These are phyloP conservation scores for Bothrops jararaca DNA, from an alignment of 2,113 vertebrate genomes.

Conservation along the genomic window DNA sequence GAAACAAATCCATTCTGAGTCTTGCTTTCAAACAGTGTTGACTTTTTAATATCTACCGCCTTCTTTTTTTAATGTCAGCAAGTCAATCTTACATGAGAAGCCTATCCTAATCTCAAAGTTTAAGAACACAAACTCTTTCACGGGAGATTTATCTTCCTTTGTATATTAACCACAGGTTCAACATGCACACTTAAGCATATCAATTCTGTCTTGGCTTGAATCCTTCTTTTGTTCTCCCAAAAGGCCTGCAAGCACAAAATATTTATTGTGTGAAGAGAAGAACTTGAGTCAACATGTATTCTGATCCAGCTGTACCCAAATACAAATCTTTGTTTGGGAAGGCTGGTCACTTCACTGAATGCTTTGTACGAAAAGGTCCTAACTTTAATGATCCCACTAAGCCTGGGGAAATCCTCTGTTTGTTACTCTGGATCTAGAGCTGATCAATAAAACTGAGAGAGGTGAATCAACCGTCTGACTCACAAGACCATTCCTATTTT, in stretches of 20 bases:
- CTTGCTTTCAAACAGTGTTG: not conserved
- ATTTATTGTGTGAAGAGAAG: not conserved
- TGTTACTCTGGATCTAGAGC: not conserved
- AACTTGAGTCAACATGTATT: not conserved
- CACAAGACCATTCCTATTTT: not conserved
- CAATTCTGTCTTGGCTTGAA: not conserved
- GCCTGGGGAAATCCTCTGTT: not conserved
- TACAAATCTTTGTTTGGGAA: not conserved
- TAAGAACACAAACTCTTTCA: not conserved
- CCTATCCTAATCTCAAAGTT: not conserved
- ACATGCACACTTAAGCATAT: not conserved
- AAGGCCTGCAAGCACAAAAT: not conserved
- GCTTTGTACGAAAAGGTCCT: not conserved
- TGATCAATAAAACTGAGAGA: not conserved
- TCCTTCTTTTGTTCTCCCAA: not conserved
- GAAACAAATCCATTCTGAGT: not conserved
- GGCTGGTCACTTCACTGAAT: not conserved
- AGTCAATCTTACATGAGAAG: not conserved
- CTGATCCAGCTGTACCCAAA: not conserved
- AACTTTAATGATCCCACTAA: not conserved
- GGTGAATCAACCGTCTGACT: not conserved
- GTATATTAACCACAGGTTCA: not conserved
- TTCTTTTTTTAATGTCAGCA: not conserved
- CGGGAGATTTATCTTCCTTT: not conserved
- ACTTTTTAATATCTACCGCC: not conserved